Conservation (phyloP, 2,888 invertebrate species). For the Xestia ashworthii region DNA sequence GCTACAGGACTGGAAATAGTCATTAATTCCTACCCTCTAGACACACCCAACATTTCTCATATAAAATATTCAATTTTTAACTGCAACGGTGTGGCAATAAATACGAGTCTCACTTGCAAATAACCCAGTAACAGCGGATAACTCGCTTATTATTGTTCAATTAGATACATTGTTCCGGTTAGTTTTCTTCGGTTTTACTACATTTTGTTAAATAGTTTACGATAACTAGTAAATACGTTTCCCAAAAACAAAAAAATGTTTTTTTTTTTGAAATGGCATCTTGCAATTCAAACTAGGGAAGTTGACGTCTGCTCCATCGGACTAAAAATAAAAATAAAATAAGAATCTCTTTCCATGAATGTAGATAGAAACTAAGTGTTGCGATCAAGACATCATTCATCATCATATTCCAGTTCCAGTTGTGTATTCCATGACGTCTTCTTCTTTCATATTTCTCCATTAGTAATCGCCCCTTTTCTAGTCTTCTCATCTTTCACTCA, state of each 20-base stretch:
- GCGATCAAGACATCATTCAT: not conserved
- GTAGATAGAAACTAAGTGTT: too few species aligned
- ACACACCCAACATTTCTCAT: conserved; percentile 36
- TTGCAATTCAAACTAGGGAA: too few species aligned
- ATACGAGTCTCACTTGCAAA: conserved; percentile 50
- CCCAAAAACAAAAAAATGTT: too few species aligned
- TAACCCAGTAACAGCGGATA: conserved; percentile 36
- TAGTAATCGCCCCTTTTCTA: not conserved
- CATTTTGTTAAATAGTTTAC: not conserved
- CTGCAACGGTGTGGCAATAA: conserved; percentile 29
- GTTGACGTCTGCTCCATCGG: too few species aligned
- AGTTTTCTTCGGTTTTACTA: not conserved
- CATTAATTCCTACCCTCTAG: conserved; percentile 12
- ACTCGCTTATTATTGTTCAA: conserved; percentile 46
- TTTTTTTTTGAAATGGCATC: too few species aligned
- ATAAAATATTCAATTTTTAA: conserved; percentile 64
- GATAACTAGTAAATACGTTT: too few species aligned
- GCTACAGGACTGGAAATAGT: not conserved
- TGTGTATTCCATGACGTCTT: not conserved
- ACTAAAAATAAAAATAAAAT: not conserved
- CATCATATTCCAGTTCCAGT: not conserved
- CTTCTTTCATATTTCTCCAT: not conserved
- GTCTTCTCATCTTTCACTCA: not conserved
- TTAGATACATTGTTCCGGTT: not conserved
- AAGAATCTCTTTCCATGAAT: too few species aligned